A percentile compares a stretch with the other conserved stretches of the same genome.
These are phyloP conservation scores for Apodemus agrarius DNA, from an alignment of 2,797 vertebrate species.

Conservation along the genomic window DNA sequence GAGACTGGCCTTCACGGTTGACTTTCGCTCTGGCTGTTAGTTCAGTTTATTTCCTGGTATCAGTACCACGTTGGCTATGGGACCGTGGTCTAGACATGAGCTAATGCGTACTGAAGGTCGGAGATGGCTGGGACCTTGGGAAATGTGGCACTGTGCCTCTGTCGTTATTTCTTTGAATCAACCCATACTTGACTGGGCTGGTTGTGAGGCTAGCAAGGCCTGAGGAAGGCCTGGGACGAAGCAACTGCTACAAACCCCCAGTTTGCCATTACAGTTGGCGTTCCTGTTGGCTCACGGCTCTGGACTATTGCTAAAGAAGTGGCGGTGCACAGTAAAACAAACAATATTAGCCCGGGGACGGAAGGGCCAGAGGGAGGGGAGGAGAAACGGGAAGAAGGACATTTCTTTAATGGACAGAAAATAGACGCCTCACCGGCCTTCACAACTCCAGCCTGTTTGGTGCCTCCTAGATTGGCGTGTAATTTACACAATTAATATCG, in stretches of 20 bases:
- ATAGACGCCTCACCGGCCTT: not conserved
- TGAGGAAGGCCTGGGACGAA: not conserved
- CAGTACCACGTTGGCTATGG: not conserved
- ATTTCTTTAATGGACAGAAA: not conserved
- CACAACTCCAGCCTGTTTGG: not conserved
- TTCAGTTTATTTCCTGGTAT: not conserved
- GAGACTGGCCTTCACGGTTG: not conserved
- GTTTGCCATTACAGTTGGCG: not conserved
- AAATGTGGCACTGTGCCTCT: not conserved
- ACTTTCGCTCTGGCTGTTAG: not conserved
- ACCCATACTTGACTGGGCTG: not conserved
- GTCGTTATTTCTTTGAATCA: not conserved
- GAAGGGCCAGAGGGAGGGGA: not conserved
- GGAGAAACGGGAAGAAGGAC: not conserved
- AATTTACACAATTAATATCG: not conserved
- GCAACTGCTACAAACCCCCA: not conserved
- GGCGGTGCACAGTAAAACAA: not conserved
- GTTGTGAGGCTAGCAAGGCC: not conserved
- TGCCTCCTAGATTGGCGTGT: not conserved
- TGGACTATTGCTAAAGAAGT: fast-evolving
- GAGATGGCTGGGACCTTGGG: not conserved
- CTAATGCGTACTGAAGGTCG: not conserved
- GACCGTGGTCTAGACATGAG: not conserved
- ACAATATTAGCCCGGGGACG: not conserved
- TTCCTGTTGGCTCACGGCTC: not conserved